Percentiles rank a stretch among this genome's conserved stretches.
Conservation (phyloP, 1,140 invertebrate genomes). For the Bombus ignitus region DNA sequence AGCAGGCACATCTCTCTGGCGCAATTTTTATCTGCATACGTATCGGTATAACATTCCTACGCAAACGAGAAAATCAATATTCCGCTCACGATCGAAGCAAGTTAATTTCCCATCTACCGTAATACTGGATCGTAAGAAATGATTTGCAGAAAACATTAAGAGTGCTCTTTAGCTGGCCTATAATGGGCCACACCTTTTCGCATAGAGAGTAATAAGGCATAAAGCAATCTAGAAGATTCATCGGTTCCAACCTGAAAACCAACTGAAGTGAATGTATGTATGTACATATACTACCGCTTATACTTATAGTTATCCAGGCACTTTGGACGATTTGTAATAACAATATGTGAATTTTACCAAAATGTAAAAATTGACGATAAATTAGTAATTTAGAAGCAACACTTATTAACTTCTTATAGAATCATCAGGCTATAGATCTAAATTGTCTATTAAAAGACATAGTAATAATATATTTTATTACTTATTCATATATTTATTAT, state of each 20-base stretch:
- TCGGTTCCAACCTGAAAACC: not conserved
- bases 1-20: not conserved
- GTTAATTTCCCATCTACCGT: not conserved
- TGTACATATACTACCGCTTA: not conserved
- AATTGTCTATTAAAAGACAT: too few relatives aligned
- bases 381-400: too few relatives aligned
- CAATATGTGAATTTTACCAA: not conserved
- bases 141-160: conserved; percentile 53
- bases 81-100: conserved; percentile 34
- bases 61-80: not conserved
- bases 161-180: conserved; percentile 2
- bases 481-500: too few relatives aligned
- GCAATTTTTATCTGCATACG: not conserved
- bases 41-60: not conserved
- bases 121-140: conserved; percentile 35
- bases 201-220: not conserved
- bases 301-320: not conserved
- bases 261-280: not conserved
- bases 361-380: too few relatives aligned
- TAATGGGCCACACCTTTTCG: conserved; percentile 55
- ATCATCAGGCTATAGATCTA: too few relatives aligned
- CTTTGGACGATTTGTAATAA: not conserved
- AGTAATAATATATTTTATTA: too few relatives aligned
- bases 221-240: conserved; percentile 7
- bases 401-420: too few relatives aligned